Percentiles rank a stretch among this genome's conserved stretches.
phyloP scores from a whole-genome alignment of 2,888 invertebrate species.

The Latrodectus elegans region DNA sequence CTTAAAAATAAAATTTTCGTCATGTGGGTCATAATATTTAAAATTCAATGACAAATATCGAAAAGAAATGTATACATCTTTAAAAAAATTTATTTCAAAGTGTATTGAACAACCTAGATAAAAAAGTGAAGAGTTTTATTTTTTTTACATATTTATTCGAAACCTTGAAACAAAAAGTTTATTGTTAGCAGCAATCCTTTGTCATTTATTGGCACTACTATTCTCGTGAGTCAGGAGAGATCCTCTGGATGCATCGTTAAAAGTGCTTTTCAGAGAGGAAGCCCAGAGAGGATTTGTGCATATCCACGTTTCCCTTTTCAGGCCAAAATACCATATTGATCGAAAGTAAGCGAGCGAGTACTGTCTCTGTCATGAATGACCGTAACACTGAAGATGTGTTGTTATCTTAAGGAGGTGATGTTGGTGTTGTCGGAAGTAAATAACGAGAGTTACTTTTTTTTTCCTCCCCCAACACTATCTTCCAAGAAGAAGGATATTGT shows the following conservation, averaged over 20 bases:
- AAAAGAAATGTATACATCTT: no score
- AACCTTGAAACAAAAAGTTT: no score
- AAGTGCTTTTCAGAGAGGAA: neutral
- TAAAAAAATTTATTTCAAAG: no score
- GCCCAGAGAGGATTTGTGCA: neutral
- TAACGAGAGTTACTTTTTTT: neutral
- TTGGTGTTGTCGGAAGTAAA: slow-evolving; percentile 43
- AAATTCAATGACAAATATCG: no score
- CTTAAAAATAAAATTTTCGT: no score
- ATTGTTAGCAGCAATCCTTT: no score
- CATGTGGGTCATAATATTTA: no score
- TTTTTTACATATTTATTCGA: no score
- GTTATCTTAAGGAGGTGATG: slow-evolving; percentile 44
- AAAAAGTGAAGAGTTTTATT: no score
- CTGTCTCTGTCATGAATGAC: slow-evolving; percentile 50
- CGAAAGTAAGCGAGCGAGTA: neutral
- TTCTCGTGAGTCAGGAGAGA: neutral
- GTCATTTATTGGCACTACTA: no score
- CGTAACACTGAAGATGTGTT: slow-evolving; percentile 41
- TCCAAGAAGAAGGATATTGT: slow-evolving; percentile 3
- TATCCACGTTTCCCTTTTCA: neutral
- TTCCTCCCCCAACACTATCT: neutral
- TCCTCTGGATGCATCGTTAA: neutral
- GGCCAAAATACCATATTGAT: slow-evolving; percentile 8
- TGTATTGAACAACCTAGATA: no score